Conservation (phyloP, 2,888 invertebrate species). For the Aproaerema taeniolella region DNA sequence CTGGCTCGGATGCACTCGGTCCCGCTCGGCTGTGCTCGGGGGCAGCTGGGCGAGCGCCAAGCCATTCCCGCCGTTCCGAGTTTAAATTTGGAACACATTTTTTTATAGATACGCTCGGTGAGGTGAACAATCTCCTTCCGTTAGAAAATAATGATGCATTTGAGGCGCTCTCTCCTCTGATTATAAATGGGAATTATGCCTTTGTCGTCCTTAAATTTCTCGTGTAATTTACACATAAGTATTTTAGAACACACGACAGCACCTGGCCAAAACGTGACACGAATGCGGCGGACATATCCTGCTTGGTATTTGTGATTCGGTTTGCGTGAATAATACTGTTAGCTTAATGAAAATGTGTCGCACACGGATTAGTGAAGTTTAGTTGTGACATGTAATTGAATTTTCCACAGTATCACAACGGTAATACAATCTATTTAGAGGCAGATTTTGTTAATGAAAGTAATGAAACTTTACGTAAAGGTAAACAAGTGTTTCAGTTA, state of each 20-base stretch:
- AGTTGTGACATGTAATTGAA: slow-evolving; percentile 4
- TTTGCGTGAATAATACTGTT: slow-evolving; percentile 51
- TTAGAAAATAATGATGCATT: slow-evolving; percentile 28
- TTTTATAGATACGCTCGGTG: slow-evolving; percentile 52
- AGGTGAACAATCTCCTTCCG: slow-evolving; percentile 70
- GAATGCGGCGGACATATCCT: slow-evolving; percentile 55
- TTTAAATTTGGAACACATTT: slow-evolving; percentile 72
- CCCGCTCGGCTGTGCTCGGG: slow-evolving; percentile 45
- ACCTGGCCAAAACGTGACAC: slow-evolving; percentile 42
- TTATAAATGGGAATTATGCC: slow-evolving; percentile 6
- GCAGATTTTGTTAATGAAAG: too few species aligned
- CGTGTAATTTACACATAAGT: slow-evolving; percentile 9
- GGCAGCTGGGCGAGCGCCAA: slow-evolving; percentile 67
- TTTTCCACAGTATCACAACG: too few species aligned
- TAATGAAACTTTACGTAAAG: too few species aligned
- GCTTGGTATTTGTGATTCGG: slow-evolving; percentile 48
- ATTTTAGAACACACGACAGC: slow-evolving; percentile 30
- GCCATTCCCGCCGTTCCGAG: slow-evolving; percentile 62
- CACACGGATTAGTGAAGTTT: slow-evolving; percentile 29
- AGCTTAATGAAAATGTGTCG: slow-evolving; percentile 43
- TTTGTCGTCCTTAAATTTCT: background rate
- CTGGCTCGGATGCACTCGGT: slow-evolving; percentile 48
- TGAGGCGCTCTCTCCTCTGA: slow-evolving; percentile 6
- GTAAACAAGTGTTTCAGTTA: too few species aligned
- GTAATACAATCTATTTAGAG: too few species aligned